phyloP scores from a whole-genome alignment of 2,888 invertebrate species.

The Sphecodes monilicornis region DNA sequence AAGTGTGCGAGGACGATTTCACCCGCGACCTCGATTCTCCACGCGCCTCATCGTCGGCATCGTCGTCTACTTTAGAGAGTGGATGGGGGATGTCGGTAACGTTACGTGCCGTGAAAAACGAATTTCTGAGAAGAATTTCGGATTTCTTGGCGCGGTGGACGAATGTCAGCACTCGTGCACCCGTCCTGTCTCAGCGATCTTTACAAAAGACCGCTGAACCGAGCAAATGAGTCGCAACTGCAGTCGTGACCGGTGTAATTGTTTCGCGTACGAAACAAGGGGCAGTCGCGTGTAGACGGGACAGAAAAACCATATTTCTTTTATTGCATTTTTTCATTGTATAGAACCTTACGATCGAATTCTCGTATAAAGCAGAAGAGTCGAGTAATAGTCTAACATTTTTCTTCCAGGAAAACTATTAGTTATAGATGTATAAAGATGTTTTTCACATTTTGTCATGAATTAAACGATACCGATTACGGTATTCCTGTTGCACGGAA shows the following conservation, averaged over 20 bases:
- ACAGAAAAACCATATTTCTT: not conserved
- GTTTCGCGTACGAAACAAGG: not conserved
- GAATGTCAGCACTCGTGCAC: slow-evolving; percentile 59
- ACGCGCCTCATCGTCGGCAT: slow-evolving; percentile 64
- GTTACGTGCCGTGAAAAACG: slow-evolving; percentile 72
- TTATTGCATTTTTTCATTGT: not conserved
- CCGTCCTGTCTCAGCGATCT: slow-evolving; percentile 39
- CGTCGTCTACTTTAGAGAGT: slow-evolving; percentile 54
- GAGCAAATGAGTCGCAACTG: slow-evolving; percentile 20
- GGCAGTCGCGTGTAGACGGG: not conserved
- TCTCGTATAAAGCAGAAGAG: too few species aligned
- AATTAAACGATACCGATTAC: too few species aligned
- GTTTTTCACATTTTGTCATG: too few species aligned
- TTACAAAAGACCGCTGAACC: slow-evolving; percentile 25
- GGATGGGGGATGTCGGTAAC: slow-evolving; percentile 52
- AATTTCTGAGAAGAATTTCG: slow-evolving; percentile 69
- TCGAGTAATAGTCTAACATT: too few species aligned
- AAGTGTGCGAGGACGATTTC: slow-evolving; percentile 67
- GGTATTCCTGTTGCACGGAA: too few species aligned
- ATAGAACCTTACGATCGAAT: too few species aligned
- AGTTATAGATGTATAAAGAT: too few species aligned
- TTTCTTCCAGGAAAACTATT: too few species aligned
- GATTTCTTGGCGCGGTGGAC: slow-evolving; percentile 69
- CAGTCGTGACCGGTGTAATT: not conserved
- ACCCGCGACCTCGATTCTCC: slow-evolving; percentile 66